Evolutionary conservation across 2,113 vertebrate species (phyloP), one percentile per base, ranked within the genome.

Genomic region (Galeopterus variegatus): DNA sequence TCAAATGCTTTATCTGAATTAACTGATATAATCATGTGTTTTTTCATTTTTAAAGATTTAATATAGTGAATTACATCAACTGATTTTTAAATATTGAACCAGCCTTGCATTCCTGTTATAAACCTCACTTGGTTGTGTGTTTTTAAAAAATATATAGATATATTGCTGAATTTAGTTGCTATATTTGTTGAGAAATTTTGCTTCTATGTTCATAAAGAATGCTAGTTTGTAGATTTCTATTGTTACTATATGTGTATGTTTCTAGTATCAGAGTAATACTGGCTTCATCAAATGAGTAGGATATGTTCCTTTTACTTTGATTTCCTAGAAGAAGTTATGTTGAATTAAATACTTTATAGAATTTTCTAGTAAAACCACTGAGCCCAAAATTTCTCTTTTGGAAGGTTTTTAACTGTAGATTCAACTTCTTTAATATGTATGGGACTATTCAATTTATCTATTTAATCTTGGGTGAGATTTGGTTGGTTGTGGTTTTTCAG

Each of bases 151-250:
- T 54, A 69, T 82, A 31, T 69, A 67, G 23, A 64, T 41, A 41
- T 41, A 41, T 41, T 41, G 41, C 41, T 41, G 41, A 64, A 79
- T 65, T 88, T 54, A 0, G 36, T 93, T 93, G 56, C 50, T 80
- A 9, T 50, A 76, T 93, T 58, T 96, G n/a, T 84, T 80, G n/a
- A 96, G 52, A 88, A 92, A 65, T 52, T 91, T 85, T 95, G 33
- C 7, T 88, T 94, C 48, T 88, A 48, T 92, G 28, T 70, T 94
- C 15, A 50, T 31, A 15, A 80, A 95, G 18, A 52, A 73, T 82
- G 58, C 52, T 33, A 90, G n/a, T 73, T 18, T 77, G 6, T 52
- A 73, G 62, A 89, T 88, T 96, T 89, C 58, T 96, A 81, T 83
- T 95, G n/a, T 64, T 72, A 26, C 7, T 79, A 45, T 83, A 65